Conservation (phyloP, 1,140 invertebrate genomes). For the Popillia japonica region DNA sequence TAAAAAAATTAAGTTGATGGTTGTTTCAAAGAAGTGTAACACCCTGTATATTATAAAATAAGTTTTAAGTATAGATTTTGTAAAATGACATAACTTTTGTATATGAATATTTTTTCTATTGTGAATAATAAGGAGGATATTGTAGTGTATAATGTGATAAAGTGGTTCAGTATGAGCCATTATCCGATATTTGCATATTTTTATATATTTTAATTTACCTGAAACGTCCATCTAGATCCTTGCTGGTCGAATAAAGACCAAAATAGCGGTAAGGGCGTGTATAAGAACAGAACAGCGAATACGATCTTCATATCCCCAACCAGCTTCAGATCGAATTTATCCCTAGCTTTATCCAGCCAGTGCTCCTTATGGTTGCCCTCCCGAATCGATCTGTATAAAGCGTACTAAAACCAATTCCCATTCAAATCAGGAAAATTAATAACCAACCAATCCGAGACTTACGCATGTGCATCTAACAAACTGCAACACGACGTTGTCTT, state of each 20-base stretch:
- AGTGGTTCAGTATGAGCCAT: no score
- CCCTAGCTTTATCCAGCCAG: slow-evolving; percentile 74
- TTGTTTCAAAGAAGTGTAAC: no score
- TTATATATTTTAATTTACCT: slow-evolving; percentile 66
- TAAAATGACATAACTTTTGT: no score
- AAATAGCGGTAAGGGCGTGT: slow-evolving; percentile 74
- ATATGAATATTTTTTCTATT: no score
- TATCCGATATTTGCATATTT: no score
- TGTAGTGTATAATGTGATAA: no score
- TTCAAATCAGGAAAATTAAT: neutral
- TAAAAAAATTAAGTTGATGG: no score
- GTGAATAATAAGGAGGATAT: no score
- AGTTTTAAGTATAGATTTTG: no score
- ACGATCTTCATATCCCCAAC: slow-evolving; percentile 67
- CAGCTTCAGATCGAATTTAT: slow-evolving; percentile 66
- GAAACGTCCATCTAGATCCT: slow-evolving; percentile 76
- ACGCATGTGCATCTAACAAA: slow-evolving; percentile 72
- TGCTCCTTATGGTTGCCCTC: slow-evolving; percentile 58
- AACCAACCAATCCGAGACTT: slow-evolving; percentile 58
- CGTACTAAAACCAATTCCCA: slow-evolving; percentile 38
- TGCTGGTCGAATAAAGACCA: slow-evolving; percentile 73
- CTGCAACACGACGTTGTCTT: slow-evolving; percentile 74
- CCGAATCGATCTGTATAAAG: neutral
- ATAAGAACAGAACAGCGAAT: slow-evolving; percentile 64
- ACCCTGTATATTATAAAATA: no score